Base-by-base conservation (phyloP, 1,140 invertebrate species). In the Physella acuta region DNA sequence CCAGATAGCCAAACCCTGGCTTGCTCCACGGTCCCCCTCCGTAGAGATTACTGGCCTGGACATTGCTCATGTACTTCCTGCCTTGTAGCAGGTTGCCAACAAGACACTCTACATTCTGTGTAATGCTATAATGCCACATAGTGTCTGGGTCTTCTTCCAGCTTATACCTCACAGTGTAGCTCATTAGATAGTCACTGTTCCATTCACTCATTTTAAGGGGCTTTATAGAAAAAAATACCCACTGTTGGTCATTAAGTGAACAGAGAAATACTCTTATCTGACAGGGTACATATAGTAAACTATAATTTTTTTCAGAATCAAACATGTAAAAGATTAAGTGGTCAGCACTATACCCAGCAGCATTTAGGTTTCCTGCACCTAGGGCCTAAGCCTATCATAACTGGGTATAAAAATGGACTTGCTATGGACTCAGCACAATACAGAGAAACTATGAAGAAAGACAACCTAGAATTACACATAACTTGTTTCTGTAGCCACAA, bases 21-120 rank as follows among this genome's bases (percentile, higher is more conserved):
- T 20, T 11, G 33, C 71, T 71, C 71, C 71, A 75, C 0, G 74
- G 74, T 3, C 74, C 74, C 5, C 69, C 65, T 8, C 74, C 71
- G 14, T 56, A 34, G 3, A 66, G 64, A 55, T 75, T 75, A 49
- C 70, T 67, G 16, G 71, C 74, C 65, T 73, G 71, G 14, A 73
- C 69, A 34, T 44, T 69, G 53, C 70, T 17, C 0, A 52, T 59
- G 67, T 73, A 75, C 24, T 60, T 69, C 3, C 51, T n/a, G 14
- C 59, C 56, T 16, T 33, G 60, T 3, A 36, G 33, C 28, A 73
- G 56, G n/a, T 68, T 53, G 5, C 39, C 24, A 26, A 58, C 26
- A 3, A 65, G 28, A 4, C 55, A 1, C 31, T 52, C 31, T 3
- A 16, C 28, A 60, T 33, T 64, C 26, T 68, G 65, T n/a, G 49